Conservation (phyloP, 2,888 invertebrate species). For the Mystacides longicornis region DNA sequence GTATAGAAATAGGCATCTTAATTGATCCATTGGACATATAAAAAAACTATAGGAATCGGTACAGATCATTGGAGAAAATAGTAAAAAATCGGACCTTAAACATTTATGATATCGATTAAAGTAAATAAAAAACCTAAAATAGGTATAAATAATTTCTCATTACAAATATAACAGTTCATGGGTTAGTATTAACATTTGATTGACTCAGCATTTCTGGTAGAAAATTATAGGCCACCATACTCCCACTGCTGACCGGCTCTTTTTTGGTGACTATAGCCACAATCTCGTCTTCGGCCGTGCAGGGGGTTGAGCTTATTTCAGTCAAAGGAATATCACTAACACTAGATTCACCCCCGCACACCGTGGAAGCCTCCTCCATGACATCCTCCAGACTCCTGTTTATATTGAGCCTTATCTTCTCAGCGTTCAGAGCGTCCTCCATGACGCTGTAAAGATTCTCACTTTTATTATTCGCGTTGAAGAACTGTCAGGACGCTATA, state of each 20-base stretch:
- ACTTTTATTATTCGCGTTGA: slow-evolving; percentile 43
- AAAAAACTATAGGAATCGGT: too few relatives aligned
- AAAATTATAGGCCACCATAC: slow-evolving; percentile 49
- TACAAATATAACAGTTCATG: background rate
- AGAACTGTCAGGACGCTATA: slow-evolving; percentile 69
- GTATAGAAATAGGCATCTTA: too few relatives aligned
- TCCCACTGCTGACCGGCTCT: slow-evolving; percentile 42
- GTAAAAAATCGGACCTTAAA: too few relatives aligned
- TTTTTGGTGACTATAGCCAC: slow-evolving; percentile 48
- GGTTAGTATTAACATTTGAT: background rate
- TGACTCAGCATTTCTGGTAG: slow-evolving; percentile 35
- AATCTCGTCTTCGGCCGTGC: slow-evolving; percentile 43
- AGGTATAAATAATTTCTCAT: background rate
- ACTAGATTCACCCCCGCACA: slow-evolving; percentile 37
- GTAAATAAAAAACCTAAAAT: too few relatives aligned
- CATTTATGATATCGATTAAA: too few relatives aligned
- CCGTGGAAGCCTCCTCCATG: slow-evolving; percentile 36
- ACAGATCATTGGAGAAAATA: too few relatives aligned
- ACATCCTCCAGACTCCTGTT: slow-evolving; percentile 42
- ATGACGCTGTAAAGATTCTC: slow-evolving; percentile 52
- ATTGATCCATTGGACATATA: too few relatives aligned
- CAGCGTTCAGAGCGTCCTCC: slow-evolving; percentile 34
- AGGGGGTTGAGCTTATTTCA: slow-evolving; percentile 28
- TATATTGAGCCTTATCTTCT: slow-evolving; percentile 13
- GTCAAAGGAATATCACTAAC: slow-evolving; percentile 21